Percentiles rank a stretch among this genome's conserved stretches.
Evolutionary conservation across 2,888 invertebrate genomes (phyloP).

Genomic region (Nomada fabriciana): DNA sequence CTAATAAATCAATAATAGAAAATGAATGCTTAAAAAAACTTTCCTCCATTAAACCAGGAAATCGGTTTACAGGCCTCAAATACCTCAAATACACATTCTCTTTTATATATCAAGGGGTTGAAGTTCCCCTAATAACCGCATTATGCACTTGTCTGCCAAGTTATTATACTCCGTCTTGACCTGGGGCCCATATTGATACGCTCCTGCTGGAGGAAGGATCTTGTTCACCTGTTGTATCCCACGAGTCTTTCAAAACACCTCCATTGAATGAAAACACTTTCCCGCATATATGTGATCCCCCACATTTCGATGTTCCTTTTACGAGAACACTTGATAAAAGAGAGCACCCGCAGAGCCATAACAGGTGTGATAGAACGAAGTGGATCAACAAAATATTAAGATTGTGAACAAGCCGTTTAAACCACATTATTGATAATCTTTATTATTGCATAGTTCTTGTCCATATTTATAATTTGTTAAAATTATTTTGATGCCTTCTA

Average conservation of each 20-base stretch:
- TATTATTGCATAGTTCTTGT: too few relatives aligned
- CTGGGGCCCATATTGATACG: constrained; percentile 36
- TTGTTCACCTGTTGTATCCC: constrained; percentile 68
- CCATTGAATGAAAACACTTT: constrained; percentile 60
- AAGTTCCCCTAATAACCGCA: constrained; percentile 25
- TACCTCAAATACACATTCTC: background rate
- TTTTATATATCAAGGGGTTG: constrained; percentile 5
- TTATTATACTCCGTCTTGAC: constrained; percentile 27
- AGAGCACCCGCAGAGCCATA: background rate
- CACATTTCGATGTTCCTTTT: constrained; percentile 18
- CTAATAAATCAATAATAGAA: background rate
- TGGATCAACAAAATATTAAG: background rate
- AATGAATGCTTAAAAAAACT: too few relatives aligned
- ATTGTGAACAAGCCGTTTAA: background rate
- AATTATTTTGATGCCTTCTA: too few relatives aligned
- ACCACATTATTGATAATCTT: background rate
- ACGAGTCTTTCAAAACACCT: constrained; percentile 53
- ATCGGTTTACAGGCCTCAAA: background rate
- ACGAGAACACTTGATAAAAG: background rate
- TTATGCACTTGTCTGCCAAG: constrained; percentile 38
- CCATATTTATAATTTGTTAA: too few relatives aligned
- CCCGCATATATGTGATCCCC: constrained; percentile 34
- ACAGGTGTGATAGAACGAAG: background rate
- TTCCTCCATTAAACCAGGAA: background rate
- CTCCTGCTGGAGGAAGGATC: constrained; percentile 49